Evolutionary conservation across 2,797 vertebrate genomes (phyloP).

Genomic region (Gadopsis bispinosus): DNA sequence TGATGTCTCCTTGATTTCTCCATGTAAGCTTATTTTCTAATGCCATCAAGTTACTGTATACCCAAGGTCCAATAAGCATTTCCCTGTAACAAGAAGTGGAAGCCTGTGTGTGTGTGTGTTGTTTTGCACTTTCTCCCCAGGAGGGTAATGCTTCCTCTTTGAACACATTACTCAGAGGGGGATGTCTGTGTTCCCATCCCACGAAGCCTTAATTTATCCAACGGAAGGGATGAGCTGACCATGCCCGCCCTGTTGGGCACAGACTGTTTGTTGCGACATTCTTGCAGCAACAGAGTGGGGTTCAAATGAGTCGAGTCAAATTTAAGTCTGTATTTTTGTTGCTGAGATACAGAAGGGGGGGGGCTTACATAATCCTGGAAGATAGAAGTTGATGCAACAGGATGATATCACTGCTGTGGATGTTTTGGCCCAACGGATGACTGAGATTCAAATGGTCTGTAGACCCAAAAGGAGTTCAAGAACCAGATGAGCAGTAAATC

Average conservation of each 20-base stretch:
- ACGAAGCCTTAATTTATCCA: conserved; percentile 13
- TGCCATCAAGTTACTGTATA: conserved; percentile 41
- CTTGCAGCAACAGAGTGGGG: conserved; percentile 23
- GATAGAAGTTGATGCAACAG: conserved; percentile 51
- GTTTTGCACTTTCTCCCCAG: conserved; percentile 19
- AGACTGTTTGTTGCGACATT: conserved; percentile 41
- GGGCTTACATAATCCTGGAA: conserved; percentile 39
- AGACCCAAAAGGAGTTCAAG: background rate
- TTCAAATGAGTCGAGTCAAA: conserved; percentile 34
- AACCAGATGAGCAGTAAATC: conserved; percentile 38
- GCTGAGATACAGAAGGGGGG: conserved; percentile 26
- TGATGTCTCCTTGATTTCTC: conserved; percentile 19
- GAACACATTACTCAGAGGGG: conserved; percentile 26
- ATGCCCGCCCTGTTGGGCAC: conserved; percentile 12
- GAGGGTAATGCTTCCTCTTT: conserved; percentile 20
- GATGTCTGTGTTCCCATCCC: background rate
- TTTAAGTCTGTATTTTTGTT: conserved; percentile 49
- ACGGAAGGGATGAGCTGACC: conserved; percentile 12
- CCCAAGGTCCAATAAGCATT: conserved; percentile 28
- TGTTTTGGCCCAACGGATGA: conserved; percentile 38
- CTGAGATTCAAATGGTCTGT: conserved; percentile 22
- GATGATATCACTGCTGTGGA: conserved; percentile 49
- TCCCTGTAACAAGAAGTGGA: background rate
- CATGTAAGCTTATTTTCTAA: conserved; percentile 21
- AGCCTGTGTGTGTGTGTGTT: conserved; percentile 16